Evolutionary conservation across 2,888 invertebrate genomes (phyloP), one percentile per base, ranked within the genome.

Genomic region (Cloeon dipterum): DNA sequence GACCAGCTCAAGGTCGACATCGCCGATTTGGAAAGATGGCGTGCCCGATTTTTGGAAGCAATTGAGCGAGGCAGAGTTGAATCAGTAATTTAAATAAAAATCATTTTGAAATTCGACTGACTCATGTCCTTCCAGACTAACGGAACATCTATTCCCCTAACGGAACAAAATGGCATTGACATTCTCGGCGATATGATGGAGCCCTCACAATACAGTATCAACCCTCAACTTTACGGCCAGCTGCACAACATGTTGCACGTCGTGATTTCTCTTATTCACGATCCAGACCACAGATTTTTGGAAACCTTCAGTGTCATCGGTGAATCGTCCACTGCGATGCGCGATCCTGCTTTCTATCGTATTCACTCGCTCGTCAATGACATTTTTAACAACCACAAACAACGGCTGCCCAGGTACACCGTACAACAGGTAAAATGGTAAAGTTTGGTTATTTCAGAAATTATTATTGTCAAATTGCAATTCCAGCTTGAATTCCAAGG

Each of bases 331-430:
- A 82, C 82, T 0, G 78, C 83, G 1, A 83, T 85, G 82, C 63
- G 85, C 2, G 86, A 86, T 57, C 83, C 85, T 0, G 58, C 76
- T 14, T 85, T 85, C 62, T 85, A 83, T 59, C 70, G 78, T 50
- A 83, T 77, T 78, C 85, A 86, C 50, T 66, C 74, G 0, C 75
- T 70, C 51, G 61, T 83, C 18, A 78, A 85, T 47, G 73, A 78
- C 45, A 58, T 85, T 20, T 83, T 83, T 63, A 66, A 69, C 45
- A 63, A 70, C 43, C 72, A 73, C 56, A 85, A 85, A 56, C 60
- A 61, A 41, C 70, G 70, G n/a, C 58, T 85, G 20, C 60, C 71
- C 0, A 62, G 72, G 3, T 85, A 85, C 52, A 60, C 58, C 1
- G 48, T 49, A 4, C 57, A 63, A 26, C 63, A 65, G 59, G 75